Conservation (phyloP, 2,113 vertebrate genomes). For the Dicaeum eximium region DNA sequence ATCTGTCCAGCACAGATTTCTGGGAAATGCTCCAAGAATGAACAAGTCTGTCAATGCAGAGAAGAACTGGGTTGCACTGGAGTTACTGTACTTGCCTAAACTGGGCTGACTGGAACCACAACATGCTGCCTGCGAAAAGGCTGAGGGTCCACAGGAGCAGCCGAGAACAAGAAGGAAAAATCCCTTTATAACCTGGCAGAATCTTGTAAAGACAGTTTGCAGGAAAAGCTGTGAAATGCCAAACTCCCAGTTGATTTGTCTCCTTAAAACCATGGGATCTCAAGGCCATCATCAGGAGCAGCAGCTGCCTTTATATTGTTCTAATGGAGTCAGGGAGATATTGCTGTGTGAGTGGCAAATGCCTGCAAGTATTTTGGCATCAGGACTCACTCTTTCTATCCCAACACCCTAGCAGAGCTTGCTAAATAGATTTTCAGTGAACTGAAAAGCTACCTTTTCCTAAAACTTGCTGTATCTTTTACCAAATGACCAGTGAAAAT, state of each 20-base stretch:
- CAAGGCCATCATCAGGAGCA: not conserved
- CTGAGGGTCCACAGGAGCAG: not conserved
- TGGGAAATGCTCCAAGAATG: not conserved
- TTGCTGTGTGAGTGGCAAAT: not conserved
- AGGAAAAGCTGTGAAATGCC: not conserved
- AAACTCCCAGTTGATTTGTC: not conserved
- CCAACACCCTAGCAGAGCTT: not conserved
- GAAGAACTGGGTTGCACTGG: not conserved
- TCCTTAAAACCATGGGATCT: not conserved
- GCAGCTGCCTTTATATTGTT: not conserved
- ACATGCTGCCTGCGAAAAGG: fast-evolving
- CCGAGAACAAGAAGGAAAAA: not conserved
- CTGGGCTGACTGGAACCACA: not conserved
- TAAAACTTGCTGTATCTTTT: not conserved
- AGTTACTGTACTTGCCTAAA: not conserved
- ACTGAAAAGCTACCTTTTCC: not conserved
- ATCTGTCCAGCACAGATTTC: not conserved
- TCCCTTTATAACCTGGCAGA: not conserved
- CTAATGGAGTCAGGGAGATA: not conserved
- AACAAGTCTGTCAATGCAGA: not conserved
- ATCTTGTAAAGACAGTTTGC: not conserved
- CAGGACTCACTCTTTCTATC: not conserved
- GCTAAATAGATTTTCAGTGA: not conserved
- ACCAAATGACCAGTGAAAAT: not conserved
- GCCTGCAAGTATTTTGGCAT: not conserved